Percentiles rank a stretch among this genome's conserved stretches.
phyloP scores from a whole-genome alignment of 2,888 invertebrate genomes.

The Pinctada fucata region DNA sequence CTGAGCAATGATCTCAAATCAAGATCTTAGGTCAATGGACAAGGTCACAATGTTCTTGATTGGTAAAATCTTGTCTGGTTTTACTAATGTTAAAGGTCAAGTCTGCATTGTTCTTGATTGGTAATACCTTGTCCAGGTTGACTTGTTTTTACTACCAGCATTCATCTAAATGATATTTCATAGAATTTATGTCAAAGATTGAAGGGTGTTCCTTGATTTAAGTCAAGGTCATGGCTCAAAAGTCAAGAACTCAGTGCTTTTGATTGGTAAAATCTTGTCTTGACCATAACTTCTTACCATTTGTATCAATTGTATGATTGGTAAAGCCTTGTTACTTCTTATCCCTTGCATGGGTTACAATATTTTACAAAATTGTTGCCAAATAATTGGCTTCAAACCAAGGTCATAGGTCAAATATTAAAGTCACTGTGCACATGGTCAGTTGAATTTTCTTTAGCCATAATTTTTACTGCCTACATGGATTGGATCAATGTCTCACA shows the following conservation, averaged over 20 bases:
- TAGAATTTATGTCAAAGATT: not conserved
- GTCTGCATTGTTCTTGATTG: no score
- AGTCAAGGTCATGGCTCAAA: not conserved
- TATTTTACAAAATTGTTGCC: no score
- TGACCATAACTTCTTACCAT: not conserved
- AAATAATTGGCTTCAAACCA: no score
- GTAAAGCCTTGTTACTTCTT: no score
- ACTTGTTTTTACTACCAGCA: not conserved
- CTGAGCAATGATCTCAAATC: not conserved
- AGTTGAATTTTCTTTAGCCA: no score
- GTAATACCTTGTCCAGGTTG: not conserved
- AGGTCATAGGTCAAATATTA: no score
- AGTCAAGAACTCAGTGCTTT: not conserved
- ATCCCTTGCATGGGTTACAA: no score
- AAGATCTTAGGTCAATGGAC: not conserved
- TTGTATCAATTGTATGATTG: no score
- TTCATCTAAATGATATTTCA: not conserved
- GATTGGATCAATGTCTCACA: no score
- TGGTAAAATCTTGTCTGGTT: not conserved
- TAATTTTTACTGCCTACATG: no score
- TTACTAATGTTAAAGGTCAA: no score
- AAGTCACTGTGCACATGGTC: no score
- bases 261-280: not conserved
- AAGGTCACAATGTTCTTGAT: not conserved
- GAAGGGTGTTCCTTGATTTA: not conserved